These are phyloP conservation scores for Hylaeus anthracinus DNA, from an alignment of 1,140 invertebrate genomes.

Conservation along the genomic window DNA sequence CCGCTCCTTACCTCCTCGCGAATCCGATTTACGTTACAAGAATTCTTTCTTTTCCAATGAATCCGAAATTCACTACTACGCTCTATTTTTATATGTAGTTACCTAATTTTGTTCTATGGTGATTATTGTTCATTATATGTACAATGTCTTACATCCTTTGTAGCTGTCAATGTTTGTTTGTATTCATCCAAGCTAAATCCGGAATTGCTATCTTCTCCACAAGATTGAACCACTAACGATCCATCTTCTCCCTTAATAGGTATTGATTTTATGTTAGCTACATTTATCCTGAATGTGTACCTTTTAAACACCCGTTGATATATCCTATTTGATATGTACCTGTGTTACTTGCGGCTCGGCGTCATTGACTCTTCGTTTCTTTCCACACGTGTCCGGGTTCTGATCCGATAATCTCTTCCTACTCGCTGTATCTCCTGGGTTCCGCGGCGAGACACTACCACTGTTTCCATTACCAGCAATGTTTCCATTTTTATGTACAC, in stretches of 20 bases:
- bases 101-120: slow-evolving; percentile 50
- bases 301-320: neutral
- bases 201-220: slow-evolving; percentile 76
- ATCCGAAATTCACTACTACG: slow-evolving; percentile 47
- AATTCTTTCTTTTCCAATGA: slow-evolving; percentile 9
- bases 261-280: neutral
- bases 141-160: slow-evolving; percentile 75
- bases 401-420: slow-evolving; percentile 73
- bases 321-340: slow-evolving; percentile 34
- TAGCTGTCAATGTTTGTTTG: slow-evolving; percentile 69
- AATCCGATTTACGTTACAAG: slow-evolving; percentile 29
- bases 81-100: slow-evolving; percentile 52
- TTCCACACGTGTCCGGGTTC: slow-evolving; percentile 57
- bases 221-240: slow-evolving; percentile 69
- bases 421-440: slow-evolving; percentile 48
- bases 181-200: slow-evolving; percentile 76
- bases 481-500: slow-evolving; percentile 70
- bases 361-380: slow-evolving; percentile 71
- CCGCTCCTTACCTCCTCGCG: slow-evolving; percentile 45
- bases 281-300: neutral
- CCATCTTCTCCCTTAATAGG: slow-evolving; percentile 68
- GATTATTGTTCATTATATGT: slow-evolving; percentile 57
- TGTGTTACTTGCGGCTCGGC: slow-evolving; percentile 67
- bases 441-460: slow-evolving; percentile 67
- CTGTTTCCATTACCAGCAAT: slow-evolving; percentile 68